phyloP scores from a whole-genome alignment of 2,888 invertebrate genomes.

The Ariolimax columbianus region DNA sequence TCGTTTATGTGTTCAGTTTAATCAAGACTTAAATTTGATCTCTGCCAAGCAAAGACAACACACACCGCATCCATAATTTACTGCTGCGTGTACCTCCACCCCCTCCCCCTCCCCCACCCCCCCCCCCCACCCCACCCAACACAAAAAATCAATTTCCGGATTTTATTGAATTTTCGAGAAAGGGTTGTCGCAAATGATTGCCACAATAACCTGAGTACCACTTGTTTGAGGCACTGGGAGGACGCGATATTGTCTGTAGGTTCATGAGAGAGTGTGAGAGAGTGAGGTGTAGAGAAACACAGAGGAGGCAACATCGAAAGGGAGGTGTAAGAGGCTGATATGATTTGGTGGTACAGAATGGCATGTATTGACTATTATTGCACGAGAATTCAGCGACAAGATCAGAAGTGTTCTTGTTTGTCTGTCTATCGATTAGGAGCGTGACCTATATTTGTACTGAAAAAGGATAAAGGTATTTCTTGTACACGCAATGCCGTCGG shows the following conservation, averaged over 20 bases:
- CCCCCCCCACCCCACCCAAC: neutral
- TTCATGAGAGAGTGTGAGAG: neutral
- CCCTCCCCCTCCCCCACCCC: too few relatives aligned
- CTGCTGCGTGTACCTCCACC: too few relatives aligned
- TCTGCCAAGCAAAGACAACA: neutral
- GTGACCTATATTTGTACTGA: too few relatives aligned
- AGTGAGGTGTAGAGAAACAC: neutral
- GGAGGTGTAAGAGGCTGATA: neutral
- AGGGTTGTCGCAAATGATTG: neutral
- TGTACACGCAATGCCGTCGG: too few relatives aligned
- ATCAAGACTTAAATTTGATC: neutral
- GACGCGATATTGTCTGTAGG: neutral
- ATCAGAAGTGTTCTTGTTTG: too few relatives aligned
- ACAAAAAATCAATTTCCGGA: constrained; percentile 22
- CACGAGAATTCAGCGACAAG: too few relatives aligned
- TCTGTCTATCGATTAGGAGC: too few relatives aligned
- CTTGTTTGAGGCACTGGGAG: neutral
- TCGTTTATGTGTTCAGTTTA: neutral
- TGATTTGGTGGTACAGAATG: too few relatives aligned
- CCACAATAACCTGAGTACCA: neutral
- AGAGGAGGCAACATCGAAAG: neutral
- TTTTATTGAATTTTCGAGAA: neutral
- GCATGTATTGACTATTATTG: too few relatives aligned
- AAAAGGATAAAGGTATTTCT: too few relatives aligned
- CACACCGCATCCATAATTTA: neutral